Base-by-base conservation (phyloP, 2,888 invertebrate genomes). In the Campoplex nolae region DNA sequence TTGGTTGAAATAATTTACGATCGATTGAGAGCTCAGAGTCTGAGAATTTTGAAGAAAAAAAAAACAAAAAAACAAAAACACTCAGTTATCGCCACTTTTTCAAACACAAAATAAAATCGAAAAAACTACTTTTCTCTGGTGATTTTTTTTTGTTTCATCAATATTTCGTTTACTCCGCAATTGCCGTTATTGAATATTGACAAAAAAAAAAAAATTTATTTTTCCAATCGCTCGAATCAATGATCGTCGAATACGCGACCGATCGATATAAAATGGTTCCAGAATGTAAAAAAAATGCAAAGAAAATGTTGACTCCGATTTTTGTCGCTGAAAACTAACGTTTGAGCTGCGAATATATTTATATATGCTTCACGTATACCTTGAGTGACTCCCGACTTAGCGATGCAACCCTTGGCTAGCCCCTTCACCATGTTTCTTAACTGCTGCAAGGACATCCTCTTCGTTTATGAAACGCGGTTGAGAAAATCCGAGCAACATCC, bases 351-450 rank as follows among this genome's bases (percentile, higher is more conserved):
- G 38, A 38, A 38, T 38, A 38, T 3, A n/a, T 0, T 4, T 38
- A 38, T 3, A n/a, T 0, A n/a, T n/a, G 11, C 6, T 56, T 51
- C n/a, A 88, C 90, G 23, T 23, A 94, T 93, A 96, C 96, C 96
- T 89, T 95, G 95, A 58, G 95, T 94, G 28, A 95, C 95, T 90
- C 96, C 95, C 81, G 95, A 95, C 94, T 97, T 97, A 2, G 96
- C 96, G 78, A 95, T 94, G 90, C 97, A 97, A 0, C 96, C 94
- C 91, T 97, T 97, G 73, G 96, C 94, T 94, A 97, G 95, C 91
- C 96, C 95, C 93, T 96, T 96, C 3, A 96, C 95, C 0, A 96
- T 96, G n/a, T 95, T 95, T 91, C 91, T 95, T 90, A 97, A 94
- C 93, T 97, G 97, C 67, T 96, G 96, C 94, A 96, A 6, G 6